phyloP scores from a whole-genome alignment of 2,113 vertebrate genomes.

The Craseonycteris thonglongyai region DNA sequence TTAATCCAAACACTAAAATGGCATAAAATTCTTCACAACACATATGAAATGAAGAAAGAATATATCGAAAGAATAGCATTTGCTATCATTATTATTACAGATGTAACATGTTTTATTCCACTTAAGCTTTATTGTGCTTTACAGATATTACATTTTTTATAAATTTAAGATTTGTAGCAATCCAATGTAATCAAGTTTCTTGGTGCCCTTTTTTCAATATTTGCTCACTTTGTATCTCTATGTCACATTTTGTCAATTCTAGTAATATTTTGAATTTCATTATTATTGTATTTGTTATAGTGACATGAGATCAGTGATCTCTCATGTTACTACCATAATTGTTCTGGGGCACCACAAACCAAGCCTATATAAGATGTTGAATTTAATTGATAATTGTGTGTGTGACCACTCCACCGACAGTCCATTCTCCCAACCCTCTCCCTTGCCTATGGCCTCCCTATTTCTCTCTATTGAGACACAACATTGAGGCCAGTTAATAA shows the following conservation, averaged over 20 bases:
- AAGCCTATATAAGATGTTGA: not conserved
- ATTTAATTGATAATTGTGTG: not conserved
- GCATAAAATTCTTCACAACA: not conserved
- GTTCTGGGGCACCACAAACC: not conserved
- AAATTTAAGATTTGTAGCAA: not conserved
- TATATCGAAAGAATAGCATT: slow-evolving; percentile 22
- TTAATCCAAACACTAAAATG: not conserved
- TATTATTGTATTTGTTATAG: not conserved
- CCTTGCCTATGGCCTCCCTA: not conserved
- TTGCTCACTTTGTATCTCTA: not conserved
- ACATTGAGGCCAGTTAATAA: not conserved
- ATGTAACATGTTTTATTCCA: not conserved
- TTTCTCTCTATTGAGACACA: not conserved
- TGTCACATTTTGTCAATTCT: not conserved
- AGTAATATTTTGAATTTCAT: not conserved
- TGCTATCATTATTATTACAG: not conserved
- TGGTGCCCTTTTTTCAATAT: not conserved
- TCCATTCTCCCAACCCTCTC: not conserved
- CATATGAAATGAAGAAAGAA: slow-evolving; percentile 37
- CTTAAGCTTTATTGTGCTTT: not conserved
- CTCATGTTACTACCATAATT: not conserved
- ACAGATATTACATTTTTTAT: not conserved
- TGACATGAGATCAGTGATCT: not conserved
- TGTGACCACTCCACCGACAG: not conserved
- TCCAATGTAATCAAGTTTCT: not conserved